These are phyloP conservation scores for Drosophila subquinaria DNA, from an alignment of 2,888 invertebrate genomes.

Conservation along the genomic window DNA sequence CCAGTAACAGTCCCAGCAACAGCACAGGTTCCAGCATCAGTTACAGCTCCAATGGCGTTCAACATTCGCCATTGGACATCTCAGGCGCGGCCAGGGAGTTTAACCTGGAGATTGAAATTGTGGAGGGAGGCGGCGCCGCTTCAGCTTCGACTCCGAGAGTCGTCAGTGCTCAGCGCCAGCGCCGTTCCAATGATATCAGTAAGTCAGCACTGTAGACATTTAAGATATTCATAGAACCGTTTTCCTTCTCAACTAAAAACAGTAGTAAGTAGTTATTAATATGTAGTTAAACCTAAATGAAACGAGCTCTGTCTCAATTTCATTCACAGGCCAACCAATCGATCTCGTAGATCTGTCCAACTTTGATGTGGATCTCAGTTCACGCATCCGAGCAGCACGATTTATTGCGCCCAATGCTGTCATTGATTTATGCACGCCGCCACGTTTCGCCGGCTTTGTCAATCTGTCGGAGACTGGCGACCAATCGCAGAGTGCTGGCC, in stretches of 20 bases:
- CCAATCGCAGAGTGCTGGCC: background rate
- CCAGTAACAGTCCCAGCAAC: background rate
- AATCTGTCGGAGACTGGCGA: constrained; percentile 12
- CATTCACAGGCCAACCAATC: constrained; percentile 2
- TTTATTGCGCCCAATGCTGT: constrained; percentile 27
- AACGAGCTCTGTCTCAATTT: too few species aligned
- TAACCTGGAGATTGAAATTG: background rate
- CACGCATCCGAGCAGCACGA: background rate
- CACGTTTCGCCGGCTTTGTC: background rate
- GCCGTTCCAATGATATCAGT: constrained; percentile 8
- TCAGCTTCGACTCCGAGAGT: constrained; percentile 33
- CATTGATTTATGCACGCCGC: constrained; percentile 52
- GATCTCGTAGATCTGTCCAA: constrained; percentile 34
- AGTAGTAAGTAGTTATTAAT: too few species aligned
- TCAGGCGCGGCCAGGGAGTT: background rate
- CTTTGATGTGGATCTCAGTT: background rate
- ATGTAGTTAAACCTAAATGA: too few species aligned
- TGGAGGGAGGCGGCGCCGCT: background rate
- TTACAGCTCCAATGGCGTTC: background rate
- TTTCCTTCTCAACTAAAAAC: too few species aligned
- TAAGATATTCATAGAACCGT: too few species aligned
- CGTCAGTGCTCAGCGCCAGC: background rate
- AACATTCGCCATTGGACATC: background rate
- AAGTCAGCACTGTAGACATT: constrained; percentile 4
- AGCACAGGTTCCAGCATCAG: background rate